Base-by-base conservation (phyloP, 2,888 invertebrate species). In the Nymphalis urticae region DNA sequence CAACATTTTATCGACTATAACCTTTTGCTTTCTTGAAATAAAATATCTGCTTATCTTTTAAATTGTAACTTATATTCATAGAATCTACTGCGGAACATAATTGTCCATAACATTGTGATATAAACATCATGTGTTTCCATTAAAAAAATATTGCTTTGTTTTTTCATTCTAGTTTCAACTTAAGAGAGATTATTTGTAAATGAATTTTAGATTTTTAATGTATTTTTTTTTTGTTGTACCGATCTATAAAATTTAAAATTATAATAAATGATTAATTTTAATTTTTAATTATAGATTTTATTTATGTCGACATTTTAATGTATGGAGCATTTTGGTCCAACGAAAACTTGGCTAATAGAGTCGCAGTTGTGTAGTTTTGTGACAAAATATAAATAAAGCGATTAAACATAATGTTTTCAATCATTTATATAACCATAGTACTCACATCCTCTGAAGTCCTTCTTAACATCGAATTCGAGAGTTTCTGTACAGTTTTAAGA, bases 351-450 rank as follows among this genome's bases (percentile, higher is more conserved):
- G 83, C 83, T 87, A 82, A 84, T 89, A 86, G 88, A 86, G 90
- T 90, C 90, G 88, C 90, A 89, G 86, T 89, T 85, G 85, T 90
- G 88, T 91, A 91, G 92, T 91, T 91, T 74, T 90, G 90, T 91
- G 89, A 89, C 89, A 83, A 84, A 88, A 83, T 77, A 73, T 76
- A 78, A 92, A 91, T 91, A 92, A 92, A 92, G 85, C 89, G 87
- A 88, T 86, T 89, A 89, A 89, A 90, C 77, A 80, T 77, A 82
- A 79, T 81, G 79, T 82, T 72, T 74, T 76, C 21, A 19, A 58
- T 58, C 2, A 19, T 32, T n/a, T 56, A 10, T 8, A 56, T 32
- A 32, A 10, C 7, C 19, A 51, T 50, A n/a, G 2, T 21, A 9
- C 13, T 10, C 10, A 53, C 21, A 21, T 9, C 24, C 1, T n/a